These are phyloP conservation scores for Trachelus troglodyta DNA, from an alignment of 2,888 invertebrate species.

Conservation along the genomic window DNA sequence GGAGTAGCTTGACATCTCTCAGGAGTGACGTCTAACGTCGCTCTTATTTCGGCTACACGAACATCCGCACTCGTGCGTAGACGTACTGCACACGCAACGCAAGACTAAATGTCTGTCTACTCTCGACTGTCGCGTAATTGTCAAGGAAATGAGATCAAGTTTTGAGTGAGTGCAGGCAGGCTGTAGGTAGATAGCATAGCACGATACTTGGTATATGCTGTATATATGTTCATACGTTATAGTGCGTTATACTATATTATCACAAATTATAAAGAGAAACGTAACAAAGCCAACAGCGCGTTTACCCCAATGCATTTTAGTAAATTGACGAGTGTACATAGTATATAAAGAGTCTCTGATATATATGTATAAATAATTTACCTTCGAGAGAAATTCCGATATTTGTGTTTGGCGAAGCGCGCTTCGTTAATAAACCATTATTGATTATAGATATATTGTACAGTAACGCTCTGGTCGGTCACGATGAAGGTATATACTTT, in stretches of 20 bases:
- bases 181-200: background rate
- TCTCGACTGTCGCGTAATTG: conserved; percentile 44
- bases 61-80: background rate
- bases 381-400: background rate
- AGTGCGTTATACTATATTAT: background rate
- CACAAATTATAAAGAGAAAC: background rate
- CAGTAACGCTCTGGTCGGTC: background rate
- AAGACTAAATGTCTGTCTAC: conserved; percentile 19
- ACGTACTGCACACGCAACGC: conserved; percentile 1
- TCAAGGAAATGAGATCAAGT: conserved; percentile 63
- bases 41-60: conserved; percentile 17
- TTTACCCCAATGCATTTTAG: background rate
- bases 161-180: conserved; percentile 48
- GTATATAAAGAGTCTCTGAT: background rate
- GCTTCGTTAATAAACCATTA: too few species aligned
- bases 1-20: conserved; percentile 33
- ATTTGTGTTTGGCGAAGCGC: background rate
- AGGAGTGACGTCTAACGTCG: conserved; percentile 15
- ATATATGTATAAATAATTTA: background rate
- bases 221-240: background rate
- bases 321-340: background rate
- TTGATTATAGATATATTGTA: background rate
- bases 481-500: background rate
- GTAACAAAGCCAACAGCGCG: background rate
- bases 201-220: background rate